phyloP scores from a whole-genome alignment of 2,113 vertebrate genomes.

The Takifugu bimaculatus region DNA sequence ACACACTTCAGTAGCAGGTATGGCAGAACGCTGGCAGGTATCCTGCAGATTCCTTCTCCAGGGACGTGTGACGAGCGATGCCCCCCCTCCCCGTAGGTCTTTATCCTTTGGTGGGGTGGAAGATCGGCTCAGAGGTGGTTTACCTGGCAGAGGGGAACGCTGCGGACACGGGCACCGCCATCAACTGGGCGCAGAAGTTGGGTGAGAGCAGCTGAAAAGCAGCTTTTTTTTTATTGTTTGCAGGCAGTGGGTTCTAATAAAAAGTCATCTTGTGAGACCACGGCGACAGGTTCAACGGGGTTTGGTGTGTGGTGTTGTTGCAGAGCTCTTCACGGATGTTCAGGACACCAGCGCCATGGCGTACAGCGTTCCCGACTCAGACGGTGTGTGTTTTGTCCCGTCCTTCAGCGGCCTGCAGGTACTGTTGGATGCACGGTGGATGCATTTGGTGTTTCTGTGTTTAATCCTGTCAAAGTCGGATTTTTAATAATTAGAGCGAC shows the following conservation, averaged over 20 bases:
- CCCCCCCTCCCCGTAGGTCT: slow-evolving; percentile 73
- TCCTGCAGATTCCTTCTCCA: not conserved
- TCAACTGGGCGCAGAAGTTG: slow-evolving; percentile 88
- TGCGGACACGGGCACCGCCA: slow-evolving; percentile 84
- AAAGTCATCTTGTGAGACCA: not conserved
- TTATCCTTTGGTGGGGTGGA: slow-evolving; percentile 96
- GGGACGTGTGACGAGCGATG: not conserved
- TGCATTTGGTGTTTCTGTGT: not conserved
- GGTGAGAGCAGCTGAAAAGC: slow-evolving; percentile 73
- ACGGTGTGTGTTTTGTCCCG: slow-evolving; percentile 93
- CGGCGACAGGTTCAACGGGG: not conserved
- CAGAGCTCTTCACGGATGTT: slow-evolving; percentile 88
- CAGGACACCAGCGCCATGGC: slow-evolving; percentile 86
- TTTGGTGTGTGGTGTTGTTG: slow-evolving; percentile 6
- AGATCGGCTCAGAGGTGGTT: slow-evolving; percentile 88
- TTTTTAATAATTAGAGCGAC: no score
- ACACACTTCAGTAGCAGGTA: slow-evolving; percentile 80
- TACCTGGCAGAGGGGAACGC: slow-evolving; percentile 89
- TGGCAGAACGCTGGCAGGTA: not conserved
- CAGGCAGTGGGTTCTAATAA: not conserved
- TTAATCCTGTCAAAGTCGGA: no score
- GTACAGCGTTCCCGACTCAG: slow-evolving; percentile 80
- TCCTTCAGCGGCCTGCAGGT: slow-evolving; percentile 94
- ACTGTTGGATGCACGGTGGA: slow-evolving; percentile 4
- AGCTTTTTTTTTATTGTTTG: not conserved